Evolutionary conservation across 2,888 invertebrate species (phyloP).

Genomic region (Schrankia costaestrigalis): DNA sequence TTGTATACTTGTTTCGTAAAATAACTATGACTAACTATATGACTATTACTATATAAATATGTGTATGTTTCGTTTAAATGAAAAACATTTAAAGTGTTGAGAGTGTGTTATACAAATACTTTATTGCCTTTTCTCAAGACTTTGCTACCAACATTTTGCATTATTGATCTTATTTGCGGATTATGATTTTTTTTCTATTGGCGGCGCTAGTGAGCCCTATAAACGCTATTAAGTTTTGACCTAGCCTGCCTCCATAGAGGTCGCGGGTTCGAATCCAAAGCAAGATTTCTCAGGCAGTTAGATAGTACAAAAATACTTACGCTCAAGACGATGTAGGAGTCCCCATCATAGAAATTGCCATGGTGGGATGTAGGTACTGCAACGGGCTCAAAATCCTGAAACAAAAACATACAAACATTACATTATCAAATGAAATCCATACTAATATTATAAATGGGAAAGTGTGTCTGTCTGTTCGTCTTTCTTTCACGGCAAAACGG

Average conservation of each 20-base stretch:
- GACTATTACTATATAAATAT: too few relatives aligned
- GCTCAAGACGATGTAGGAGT: conserved; percentile 90
- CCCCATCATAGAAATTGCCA: conserved; percentile 92
- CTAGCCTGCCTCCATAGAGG: neutral
- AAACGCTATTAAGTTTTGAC: neutral
- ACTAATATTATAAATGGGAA: neutral
- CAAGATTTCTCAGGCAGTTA: neutral
- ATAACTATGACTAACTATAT: too few relatives aligned
- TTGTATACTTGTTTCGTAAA: too few relatives aligned
- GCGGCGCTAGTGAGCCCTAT: too few relatives aligned
- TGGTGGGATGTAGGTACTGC: conserved; percentile 85
- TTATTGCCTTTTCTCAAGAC: too few relatives aligned
- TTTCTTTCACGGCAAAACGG: conserved; percentile 1
- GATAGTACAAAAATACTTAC: conserved; percentile 74
- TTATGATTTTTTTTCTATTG: too few relatives aligned
- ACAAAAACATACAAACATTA: conserved; percentile 12
- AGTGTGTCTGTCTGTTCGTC: too few relatives aligned
- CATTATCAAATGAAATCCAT: neutral
- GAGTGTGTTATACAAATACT: neutral
- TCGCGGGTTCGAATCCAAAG: neutral
- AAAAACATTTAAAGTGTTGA: neutral
- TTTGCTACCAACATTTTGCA: too few relatives aligned
- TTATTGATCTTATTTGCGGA: too few relatives aligned
- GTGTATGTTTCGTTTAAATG: neutral
- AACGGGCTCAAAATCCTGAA: conserved; percentile 89